These are phyloP conservation scores for Cynocephalus volans DNA, from an alignment of 2,113 vertebrate species.

Conservation along the genomic window DNA sequence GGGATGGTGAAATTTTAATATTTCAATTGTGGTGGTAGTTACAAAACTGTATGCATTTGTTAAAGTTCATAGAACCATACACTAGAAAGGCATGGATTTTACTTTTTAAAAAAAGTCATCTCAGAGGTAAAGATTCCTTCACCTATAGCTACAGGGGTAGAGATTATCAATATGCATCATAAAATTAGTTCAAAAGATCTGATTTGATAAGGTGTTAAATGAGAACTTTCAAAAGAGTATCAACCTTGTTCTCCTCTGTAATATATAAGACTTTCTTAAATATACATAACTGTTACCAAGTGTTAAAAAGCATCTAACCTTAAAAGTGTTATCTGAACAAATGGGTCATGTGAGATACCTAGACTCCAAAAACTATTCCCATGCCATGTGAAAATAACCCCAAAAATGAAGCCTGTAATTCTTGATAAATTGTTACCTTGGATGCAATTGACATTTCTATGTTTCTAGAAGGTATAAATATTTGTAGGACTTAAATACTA, in stretches of 20 bases:
- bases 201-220: constrained; percentile 7
- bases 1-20: neutral
- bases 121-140: neutral
- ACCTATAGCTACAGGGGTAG: neutral
- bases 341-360: neutral
- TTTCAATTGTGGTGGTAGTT: neutral
- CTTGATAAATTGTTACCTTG: neutral
- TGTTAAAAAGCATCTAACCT: constrained; percentile 6
- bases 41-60: neutral
- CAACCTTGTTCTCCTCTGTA: neutral
- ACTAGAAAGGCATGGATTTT: neutral
- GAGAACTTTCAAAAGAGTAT: constrained; percentile 4
- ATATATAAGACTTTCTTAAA: neutral
- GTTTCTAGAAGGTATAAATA: neutral
- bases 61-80: neutral
- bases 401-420: neutral
- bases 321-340: neutral
- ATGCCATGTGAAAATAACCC: neutral
- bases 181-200: neutral
- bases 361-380: neutral
- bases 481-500: neutral
- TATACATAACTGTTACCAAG: neutral
- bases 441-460: neutral
- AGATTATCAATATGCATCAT: neutral
- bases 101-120: neutral